phyloP scores from a whole-genome alignment of 35 echinoderm and acorn worm genomes.

The Apostichopus japonicus region DNA sequence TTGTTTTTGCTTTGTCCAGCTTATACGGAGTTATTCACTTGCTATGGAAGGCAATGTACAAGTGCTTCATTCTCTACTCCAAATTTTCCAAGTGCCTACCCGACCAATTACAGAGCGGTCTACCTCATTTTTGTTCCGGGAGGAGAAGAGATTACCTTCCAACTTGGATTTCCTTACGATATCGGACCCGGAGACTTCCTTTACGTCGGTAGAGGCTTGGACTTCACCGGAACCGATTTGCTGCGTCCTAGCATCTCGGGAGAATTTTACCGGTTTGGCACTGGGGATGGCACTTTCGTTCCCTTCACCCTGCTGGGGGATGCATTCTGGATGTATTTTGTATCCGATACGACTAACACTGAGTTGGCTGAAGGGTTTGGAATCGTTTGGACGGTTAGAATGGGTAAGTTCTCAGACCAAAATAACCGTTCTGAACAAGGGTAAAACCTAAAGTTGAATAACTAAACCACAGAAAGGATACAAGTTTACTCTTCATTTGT shows the following conservation, averaged over 20 bases:
- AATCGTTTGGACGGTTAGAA: slow-evolving; percentile 38
- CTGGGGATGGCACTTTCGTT: slow-evolving; percentile 1
- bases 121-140: slow-evolving; percentile 51
- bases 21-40: slow-evolving; percentile 13
- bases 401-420: slow-evolving; percentile 8
- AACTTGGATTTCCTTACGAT: slow-evolving; percentile 38
- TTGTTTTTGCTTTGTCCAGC: neutral
- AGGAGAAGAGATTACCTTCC: slow-evolving; percentile 38
- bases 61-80: slow-evolving; percentile 26
- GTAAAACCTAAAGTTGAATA: neutral
- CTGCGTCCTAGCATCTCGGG: slow-evolving; percentile 27
- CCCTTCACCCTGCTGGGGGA: slow-evolving; percentile 27
- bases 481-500: neutral
- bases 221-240: slow-evolving; percentile 11
- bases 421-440: neutral
- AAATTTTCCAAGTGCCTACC: slow-evolving; percentile 5
- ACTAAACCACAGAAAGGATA: neutral
- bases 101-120: slow-evolving; percentile 39
- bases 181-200: slow-evolving; percentile 45
- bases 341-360: neutral
- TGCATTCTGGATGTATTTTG: slow-evolving; percentile 57
- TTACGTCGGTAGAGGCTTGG: slow-evolving; percentile 12
- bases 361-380: slow-evolving; percentile 22
- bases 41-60: slow-evolving; percentile 47
- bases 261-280: slow-evolving; percentile 27